Base-by-base conservation (phyloP, 2,888 invertebrate genomes). In the Chesias legatella region DNA sequence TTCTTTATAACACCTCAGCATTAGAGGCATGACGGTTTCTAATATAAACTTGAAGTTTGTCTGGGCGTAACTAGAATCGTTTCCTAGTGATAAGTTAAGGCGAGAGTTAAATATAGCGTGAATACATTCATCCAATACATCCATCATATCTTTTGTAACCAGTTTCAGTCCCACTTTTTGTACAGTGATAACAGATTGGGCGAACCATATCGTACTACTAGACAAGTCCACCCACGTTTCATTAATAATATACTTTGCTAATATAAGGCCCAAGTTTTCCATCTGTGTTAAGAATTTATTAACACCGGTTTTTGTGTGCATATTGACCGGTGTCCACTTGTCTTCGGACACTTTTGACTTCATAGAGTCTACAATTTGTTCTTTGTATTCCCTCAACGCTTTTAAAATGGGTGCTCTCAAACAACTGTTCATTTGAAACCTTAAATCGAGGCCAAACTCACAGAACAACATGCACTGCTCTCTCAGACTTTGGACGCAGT, bases 361-460 rank as follows among this genome's bases (percentile, higher is more conserved):
- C 58, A 96, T 92, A 0, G 94, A 94, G 68, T 97, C 97, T 9
- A 94, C 89, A 54, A 94, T 90, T 71, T 95, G 96, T 53, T 95
- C 94, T 56, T 93, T 92, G 30, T 94, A 92, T 59, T 96, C 95
- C 56, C 90, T 90, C 43, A 98, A 83, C 10, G 94, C 92, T 77
- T 92, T 92, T 27, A 91, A 92, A 33, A 97, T 86, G 0, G 96
- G 94, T 7, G 91, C 90, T 49, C 95, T 90, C 43, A 99, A 83
- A 49, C 95, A 91, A 11, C 95, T 94, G 69, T 98, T 96, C 59
- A 99, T 89, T 71, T 96, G 95, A 77, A 97, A 98, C 51, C 94
- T 93, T 43, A 99, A 89, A 84, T 99, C 98, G 60, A 99, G 90
- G 1, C 98, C 98, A 58, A 91, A 86, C 62, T 92, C 88, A 66